Evolutionary conservation across 1,140 invertebrate species (phyloP).

Genomic region (Phocides pigmalion): DNA sequence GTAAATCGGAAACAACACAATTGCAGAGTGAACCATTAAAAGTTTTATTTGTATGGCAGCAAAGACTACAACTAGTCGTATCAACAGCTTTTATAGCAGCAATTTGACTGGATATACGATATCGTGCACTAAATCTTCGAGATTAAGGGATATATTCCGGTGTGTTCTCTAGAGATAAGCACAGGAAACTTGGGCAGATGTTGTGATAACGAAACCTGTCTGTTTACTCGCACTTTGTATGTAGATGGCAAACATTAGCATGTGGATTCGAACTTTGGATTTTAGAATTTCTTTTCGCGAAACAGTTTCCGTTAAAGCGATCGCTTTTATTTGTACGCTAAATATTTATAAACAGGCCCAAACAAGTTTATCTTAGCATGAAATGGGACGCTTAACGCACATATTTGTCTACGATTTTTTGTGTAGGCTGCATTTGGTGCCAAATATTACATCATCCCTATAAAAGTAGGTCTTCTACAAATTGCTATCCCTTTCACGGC

Average conservation of each 20-base stretch:
- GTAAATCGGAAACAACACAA: slow-evolving; percentile 13
- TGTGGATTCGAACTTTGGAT: slow-evolving; percentile 32
- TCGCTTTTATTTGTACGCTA: slow-evolving; percentile 19
- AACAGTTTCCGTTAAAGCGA: slow-evolving; percentile 8
- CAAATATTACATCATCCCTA: slow-evolving; percentile 26
- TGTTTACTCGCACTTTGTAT: slow-evolving; percentile 38
- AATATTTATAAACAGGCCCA: slow-evolving; percentile 18
- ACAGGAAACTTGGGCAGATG: slow-evolving; percentile 41
- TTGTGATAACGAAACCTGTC: slow-evolving; percentile 35
- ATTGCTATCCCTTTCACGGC: slow-evolving; percentile 31
- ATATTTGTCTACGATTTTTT: slow-evolving; percentile 16
- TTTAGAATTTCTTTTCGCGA: slow-evolving; percentile 34
- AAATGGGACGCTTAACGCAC: slow-evolving; percentile 8
- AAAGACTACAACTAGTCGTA: slow-evolving; percentile 33
- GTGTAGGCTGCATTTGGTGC: slow-evolving; percentile 20
- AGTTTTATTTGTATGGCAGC: slow-evolving; percentile 33
- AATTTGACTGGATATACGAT: slow-evolving; percentile 16
- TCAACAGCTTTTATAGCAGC: slow-evolving; percentile 24
- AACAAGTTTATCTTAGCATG: slow-evolving; percentile 10
- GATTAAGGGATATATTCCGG: slow-evolving; percentile 26
- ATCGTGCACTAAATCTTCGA: slow-evolving; percentile 23
- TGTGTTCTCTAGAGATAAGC: slow-evolving; percentile 33
- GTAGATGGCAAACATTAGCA: slow-evolving; percentile 39
- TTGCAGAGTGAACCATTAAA: slow-evolving; percentile 25
- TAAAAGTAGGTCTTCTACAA: slow-evolving; percentile 23